These are phyloP conservation scores for Rallus crepitans DNA, from an alignment of 2,797 vertebrate genomes.

Conservation along the genomic window DNA sequence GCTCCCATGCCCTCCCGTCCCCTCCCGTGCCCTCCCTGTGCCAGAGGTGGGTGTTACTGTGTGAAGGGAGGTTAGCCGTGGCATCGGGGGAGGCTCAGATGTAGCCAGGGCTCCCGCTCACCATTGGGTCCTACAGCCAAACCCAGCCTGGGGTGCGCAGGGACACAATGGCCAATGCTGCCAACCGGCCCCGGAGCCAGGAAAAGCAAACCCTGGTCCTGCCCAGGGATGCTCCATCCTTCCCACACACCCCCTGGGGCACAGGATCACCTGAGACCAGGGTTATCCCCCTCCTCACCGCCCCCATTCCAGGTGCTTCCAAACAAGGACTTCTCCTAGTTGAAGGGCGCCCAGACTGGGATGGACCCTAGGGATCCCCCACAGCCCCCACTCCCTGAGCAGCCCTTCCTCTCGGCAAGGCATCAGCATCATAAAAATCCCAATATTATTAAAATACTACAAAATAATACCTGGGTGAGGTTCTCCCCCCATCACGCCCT, in stretches of 20 bases:
- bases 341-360: not conserved
- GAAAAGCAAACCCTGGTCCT: not conserved
- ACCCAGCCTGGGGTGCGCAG: not conserved
- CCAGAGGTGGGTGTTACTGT: not conserved
- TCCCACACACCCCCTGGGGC: rapidly evolving
- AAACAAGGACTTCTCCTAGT: rapidly evolving
- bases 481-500: not conserved
- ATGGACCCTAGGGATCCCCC: not conserved
- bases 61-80: no score
- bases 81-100: no score
- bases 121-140: not conserved
- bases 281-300: no score
- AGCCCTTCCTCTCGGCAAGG: rapidly evolving
- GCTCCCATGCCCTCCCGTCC: rapidly evolving
- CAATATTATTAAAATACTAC: not conserved
- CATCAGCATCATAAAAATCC: not conserved
- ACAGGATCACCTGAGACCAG: not conserved
- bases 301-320: rapidly evolving
- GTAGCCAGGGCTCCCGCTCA: no score
- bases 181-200: not conserved
- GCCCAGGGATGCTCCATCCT: rapidly evolving
- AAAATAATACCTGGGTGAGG: not conserved
- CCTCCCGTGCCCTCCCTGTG: not conserved
- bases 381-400: not conserved
- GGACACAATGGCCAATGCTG: not conserved